Evolutionary conservation across 2,113 vertebrate species (phyloP).

Genomic region (Notechis scutatus): DNA sequence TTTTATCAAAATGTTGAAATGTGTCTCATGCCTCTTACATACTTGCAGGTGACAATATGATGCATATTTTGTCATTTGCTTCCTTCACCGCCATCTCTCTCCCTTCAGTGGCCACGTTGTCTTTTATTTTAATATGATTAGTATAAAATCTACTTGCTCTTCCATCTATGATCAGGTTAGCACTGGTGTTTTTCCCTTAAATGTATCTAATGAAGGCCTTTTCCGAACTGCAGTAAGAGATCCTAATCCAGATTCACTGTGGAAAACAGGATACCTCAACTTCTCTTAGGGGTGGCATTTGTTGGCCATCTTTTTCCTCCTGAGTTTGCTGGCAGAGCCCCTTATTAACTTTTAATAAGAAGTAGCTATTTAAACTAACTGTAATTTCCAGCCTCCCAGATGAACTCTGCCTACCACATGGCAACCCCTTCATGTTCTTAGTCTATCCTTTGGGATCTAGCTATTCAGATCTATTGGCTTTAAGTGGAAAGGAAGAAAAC

Average conservation of each 20-base stretch:
- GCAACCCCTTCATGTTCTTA: neutral
- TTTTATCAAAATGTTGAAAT: too few relatives aligned
- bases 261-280: neutral
- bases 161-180: neutral
- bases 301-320: neutral
- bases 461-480: too few relatives aligned
- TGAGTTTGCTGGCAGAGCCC: neutral
- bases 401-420: neutral
- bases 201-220: neutral
- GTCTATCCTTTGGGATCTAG: neutral
- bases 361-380: neutral
- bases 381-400: neutral
- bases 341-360: neutral
- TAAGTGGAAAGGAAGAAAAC: too few relatives aligned
- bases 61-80: neutral
- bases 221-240: too few relatives aligned
- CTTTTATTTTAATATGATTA: neutral
- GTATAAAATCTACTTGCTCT: neutral
- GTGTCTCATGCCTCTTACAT: neutral
- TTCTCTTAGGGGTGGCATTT: neutral
- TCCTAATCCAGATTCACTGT: neutral
- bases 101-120: neutral
- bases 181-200: neutral
- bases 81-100: neutral
- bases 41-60: neutral